Base-by-base conservation (phyloP, 2,888 invertebrate genomes). In the Pammene aurita region DNA sequence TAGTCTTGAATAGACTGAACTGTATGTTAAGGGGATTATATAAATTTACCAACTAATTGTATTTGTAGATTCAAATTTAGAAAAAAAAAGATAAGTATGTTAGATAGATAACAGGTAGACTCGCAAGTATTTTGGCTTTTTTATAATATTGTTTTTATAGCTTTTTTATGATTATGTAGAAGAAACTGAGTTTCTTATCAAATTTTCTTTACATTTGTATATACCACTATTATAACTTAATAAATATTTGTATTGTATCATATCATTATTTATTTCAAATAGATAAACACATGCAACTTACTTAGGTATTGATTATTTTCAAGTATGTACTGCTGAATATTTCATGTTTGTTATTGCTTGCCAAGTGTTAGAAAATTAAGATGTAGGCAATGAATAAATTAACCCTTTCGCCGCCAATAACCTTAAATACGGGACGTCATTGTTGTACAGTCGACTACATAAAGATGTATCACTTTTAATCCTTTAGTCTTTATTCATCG, bases 1-100 rank as follows among this genome's bases (percentile, higher is more conserved):
- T 69, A 65, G 69, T 69, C 65, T 54, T 69, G 13, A 60, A 55
- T 60, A 48, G 60, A 69, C 69, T 42, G 67, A 67, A 57, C 42
- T 57, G 57, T 68, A 68, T 38, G 57, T 68, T 65, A 69, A 65
- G 65, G 41, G 54, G 54, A 55, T 69, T 46, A 63, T 58, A 48
- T 42, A 34, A 55, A 68, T 41, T 42, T 48, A 69, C 14, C 54
- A 52, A 69, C 16, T 48, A 42, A 54, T 50, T 50, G 54, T 68
- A 64, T 58, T 54, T 46, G 64, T 64, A 58, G 46, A 54, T 60
- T 42, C 26, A 60, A 35, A 65, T 60, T 54, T 67, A 56, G 18
- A 64, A 52, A 58, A 63, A 58, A 58, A 26, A 57, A 50, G 52
- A 60, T 52, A 52, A 54, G 18, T 52, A 63, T 63, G 38, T n/a